Evolutionary conservation across 2,888 invertebrate species (phyloP).

Genomic region (Fragum sueziense): DNA sequence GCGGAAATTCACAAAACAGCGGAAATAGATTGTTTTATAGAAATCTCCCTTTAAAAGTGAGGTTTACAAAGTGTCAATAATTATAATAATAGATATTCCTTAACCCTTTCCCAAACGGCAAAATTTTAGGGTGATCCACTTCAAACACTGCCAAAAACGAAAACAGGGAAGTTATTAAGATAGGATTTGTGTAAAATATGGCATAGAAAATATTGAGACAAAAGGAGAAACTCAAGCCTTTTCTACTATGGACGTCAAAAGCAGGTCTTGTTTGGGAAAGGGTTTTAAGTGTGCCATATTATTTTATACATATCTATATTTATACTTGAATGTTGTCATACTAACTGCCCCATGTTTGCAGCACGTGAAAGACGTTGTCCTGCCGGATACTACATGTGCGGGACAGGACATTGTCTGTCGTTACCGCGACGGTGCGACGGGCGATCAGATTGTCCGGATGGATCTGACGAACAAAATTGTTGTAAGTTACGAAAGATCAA

Average conservation of each 20-base stretch:
- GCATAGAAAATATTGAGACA: background rate
- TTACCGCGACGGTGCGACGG: conserved; percentile 91
- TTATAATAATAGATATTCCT: no score
- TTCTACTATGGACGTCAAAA: no score
- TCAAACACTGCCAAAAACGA: no score
- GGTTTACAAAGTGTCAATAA: no score
- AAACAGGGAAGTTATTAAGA: no score
- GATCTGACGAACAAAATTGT: conserved; percentile 72
- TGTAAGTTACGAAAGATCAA: conserved; percentile 57
- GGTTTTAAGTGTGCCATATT: background rate
- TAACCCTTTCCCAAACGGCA: no score
- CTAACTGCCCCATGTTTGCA: conserved; percentile 20
- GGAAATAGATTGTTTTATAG: no score
- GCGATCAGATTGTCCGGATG: conserved; percentile 81
- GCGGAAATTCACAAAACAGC: no score
- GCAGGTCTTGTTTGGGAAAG: no score
- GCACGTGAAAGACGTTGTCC: conserved; percentile 31
- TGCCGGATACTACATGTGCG: conserved; percentile 48
- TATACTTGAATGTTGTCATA: background rate
- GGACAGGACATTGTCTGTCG: conserved; percentile 84
- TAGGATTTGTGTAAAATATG: no score
- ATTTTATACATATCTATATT: background rate
- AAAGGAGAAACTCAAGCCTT: background rate
- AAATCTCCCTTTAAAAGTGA: no score
- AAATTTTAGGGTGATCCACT: no score